Evolutionary conservation across 2,797 vertebrate species (phyloP).

Genomic region (Darevskia mixta): DNA sequence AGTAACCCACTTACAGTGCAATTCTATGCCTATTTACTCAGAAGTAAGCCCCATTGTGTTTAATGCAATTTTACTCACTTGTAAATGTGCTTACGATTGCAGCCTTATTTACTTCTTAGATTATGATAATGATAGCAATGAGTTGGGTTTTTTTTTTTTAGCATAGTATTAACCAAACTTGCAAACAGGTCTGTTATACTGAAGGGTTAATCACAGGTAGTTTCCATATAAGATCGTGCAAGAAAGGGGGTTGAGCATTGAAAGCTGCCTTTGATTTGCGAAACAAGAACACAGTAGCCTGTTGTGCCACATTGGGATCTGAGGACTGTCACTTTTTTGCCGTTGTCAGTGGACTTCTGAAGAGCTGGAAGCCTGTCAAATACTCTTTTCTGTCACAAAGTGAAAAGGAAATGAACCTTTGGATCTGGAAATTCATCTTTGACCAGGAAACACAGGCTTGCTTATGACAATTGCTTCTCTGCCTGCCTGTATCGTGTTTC

Average conservation of each 20-base stretch:
- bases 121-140: too few relatives aligned
- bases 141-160: too few relatives aligned
- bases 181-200: background rate
- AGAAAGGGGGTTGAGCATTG: slow-evolving; percentile 47
- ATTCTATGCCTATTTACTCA: too few relatives aligned
- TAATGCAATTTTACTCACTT: background rate
- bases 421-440: slow-evolving; percentile 72
- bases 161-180: background rate
- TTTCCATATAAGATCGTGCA: slow-evolving; percentile 35
- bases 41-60: too few relatives aligned
- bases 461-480: slow-evolving; percentile 67
- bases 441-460: slow-evolving; percentile 54
- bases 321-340: slow-evolving; percentile 71
- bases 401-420: slow-evolving; percentile 66
- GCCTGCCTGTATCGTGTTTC: slow-evolving; percentile 54
- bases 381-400: slow-evolving; percentile 60
- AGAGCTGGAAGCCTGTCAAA: slow-evolving; percentile 67
- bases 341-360: slow-evolving; percentile 70
- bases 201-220: slow-evolving; percentile 46
- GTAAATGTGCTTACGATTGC: background rate
- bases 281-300: slow-evolving; percentile 59
- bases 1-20: background rate
- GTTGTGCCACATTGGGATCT: slow-evolving; percentile 64
- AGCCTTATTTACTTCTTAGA: too few relatives aligned
- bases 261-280: slow-evolving; percentile 69